A percentile compares a stretch with the other conserved stretches of the same genome.
Evolutionary conservation across 1,140 invertebrate species (phyloP).

Genomic region (Calliphora vicina): DNA sequence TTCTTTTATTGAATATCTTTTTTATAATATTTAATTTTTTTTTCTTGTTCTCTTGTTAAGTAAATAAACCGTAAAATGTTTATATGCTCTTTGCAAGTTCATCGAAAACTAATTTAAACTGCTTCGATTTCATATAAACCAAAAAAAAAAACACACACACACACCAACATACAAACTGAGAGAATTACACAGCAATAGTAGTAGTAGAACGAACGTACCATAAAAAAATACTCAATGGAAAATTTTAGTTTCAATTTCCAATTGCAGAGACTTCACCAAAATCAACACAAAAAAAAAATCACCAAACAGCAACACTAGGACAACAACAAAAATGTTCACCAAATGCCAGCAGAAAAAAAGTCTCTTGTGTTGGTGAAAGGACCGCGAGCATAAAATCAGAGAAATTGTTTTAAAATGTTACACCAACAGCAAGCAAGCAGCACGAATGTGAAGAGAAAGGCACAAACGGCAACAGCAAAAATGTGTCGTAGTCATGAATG

Average conservation of each 20-base stretch:
- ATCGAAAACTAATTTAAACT: conserved; percentile 63
- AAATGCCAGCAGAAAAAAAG: neutral
- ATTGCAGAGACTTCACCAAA: neutral
- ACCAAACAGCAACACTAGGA: too few relatives aligned
- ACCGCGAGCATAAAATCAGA: neutral
- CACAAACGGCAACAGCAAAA: too few relatives aligned
- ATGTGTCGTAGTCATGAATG: too few relatives aligned
- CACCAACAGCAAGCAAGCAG: neutral
- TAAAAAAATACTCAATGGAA: neutral
- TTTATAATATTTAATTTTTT: neutral
- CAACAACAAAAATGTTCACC: neutral
- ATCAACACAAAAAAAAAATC: neutral
- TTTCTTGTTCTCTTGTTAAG: neutral
- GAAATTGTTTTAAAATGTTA: neutral
- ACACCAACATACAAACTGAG: conserved; percentile 2
- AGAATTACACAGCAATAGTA: neutral
- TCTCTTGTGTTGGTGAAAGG: neutral
- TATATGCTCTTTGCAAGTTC: conserved; percentile 62
- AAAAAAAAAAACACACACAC: conserved; percentile 43
- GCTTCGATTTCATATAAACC: conserved; percentile 60
- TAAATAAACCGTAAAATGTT: conserved; percentile 51
- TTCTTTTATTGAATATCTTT: neutral
- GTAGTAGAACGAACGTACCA: too few relatives aligned
- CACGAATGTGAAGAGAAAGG: neutral
- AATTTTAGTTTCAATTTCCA: conserved; percentile 16